Evolutionary conservation across 2,888 invertebrate species (phyloP), one percentile per base, ranked within the genome.

Genomic region (Asteroscopus sphinx): DNA sequence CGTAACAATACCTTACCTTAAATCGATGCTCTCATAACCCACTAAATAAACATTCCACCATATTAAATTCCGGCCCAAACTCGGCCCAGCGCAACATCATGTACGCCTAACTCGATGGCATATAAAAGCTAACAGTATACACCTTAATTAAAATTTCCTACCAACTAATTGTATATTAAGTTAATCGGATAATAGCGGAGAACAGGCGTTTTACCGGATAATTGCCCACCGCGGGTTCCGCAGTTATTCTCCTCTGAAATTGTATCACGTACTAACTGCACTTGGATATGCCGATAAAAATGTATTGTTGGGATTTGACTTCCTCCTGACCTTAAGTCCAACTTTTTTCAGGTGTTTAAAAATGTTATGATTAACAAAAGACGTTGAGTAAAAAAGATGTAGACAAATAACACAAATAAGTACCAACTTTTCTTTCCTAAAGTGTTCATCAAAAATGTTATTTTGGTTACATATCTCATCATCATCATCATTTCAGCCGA

Each of bases 131-230:
- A 71, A 71, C 75, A 73, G 61, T 71, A 68, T 68, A 72, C 68
- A 68, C 76, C 68, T 74, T 83, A 84, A 83, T 85, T 84, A 80
- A 83, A 83, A 85, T 84, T 85, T 83, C 80, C 83, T 80, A 78
- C 74, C 71, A 76, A 82, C 80, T 86, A 87, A 86, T 86, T 84
- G 84, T 83, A 75, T 83, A 83, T 84, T 84, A 82, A 81, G 84
- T 84, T 86, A 85, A 86, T 86, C 83, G 81, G 78, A 81, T 85
- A 82, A 82, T 81, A 77, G 75, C 71, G 79, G 78, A 77, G 80
- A 83, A 83, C 81, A 80, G 76, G 81, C 81, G 79, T 82, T 85
- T 80, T 75, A 66, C 67, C 56, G 81, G 81, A 79, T 85, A 86
- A 86, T 84, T 86, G 81, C 78, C 75, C 62, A 70, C 72, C 76